phyloP scores from a whole-genome alignment of 2,113 vertebrate genomes.

The Fulmarus glacialis region DNA sequence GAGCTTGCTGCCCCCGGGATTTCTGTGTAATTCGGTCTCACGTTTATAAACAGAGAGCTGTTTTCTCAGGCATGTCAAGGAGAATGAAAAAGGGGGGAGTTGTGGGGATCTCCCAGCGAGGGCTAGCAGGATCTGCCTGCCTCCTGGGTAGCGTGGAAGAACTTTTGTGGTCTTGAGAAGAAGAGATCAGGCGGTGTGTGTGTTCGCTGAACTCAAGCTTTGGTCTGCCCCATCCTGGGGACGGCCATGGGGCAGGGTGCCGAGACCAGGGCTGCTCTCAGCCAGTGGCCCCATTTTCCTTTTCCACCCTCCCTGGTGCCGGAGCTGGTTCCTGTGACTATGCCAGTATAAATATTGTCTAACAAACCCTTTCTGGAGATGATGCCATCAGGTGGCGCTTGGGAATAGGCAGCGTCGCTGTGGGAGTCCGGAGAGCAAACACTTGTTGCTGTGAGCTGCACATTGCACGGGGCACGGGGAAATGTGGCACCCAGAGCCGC shows the following conservation, averaged over 20 bases:
- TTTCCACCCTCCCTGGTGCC: neutral
- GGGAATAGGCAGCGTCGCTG: neutral
- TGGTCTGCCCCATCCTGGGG: neutral
- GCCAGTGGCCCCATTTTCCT: accelerated
- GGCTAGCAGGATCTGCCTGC: neutral
- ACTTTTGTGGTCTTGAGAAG: neutral
- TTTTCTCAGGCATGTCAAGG: neutral
- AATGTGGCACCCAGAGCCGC: neutral
- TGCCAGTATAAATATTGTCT: neutral
- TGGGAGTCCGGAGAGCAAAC: neutral
- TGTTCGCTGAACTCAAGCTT: neutral
- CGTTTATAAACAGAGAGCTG: neutral
- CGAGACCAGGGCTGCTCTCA: neutral
- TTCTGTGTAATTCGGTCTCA: neutral
- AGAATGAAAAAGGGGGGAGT: neutral
- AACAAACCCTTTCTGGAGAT: neutral
- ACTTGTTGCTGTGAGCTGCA: neutral
- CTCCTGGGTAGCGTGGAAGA: neutral
- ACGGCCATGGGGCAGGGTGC: accelerated
- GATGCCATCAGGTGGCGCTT: slow-evolving; percentile 31
- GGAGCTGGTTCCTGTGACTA: neutral
- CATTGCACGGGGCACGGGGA: neutral
- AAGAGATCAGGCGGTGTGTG: accelerated
- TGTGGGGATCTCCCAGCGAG: neutral
- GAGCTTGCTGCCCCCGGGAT: neutral